Evolutionary conservation across 2,888 invertebrate genomes (phyloP), one percentile per base, ranked within the genome.

Genomic region (Cryptocheilus praepositus): DNA sequence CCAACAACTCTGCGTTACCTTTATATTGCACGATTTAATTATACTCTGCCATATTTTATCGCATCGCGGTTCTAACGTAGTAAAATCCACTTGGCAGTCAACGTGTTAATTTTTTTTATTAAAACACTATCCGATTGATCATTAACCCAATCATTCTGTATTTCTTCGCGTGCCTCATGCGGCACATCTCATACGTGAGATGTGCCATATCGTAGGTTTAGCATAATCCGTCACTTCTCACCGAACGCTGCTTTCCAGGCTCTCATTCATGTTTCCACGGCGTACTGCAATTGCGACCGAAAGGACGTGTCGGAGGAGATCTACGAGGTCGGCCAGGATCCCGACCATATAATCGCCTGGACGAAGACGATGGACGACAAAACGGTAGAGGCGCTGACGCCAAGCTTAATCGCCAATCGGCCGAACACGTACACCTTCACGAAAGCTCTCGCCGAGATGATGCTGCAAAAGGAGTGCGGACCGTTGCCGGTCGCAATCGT

Each of bases 341-440:
- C 91, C 0, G 89, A 90, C 60, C 88, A 90, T 64, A 88, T 91
- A 61, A 90, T 91, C 53, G 86, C 90, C 58, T 89, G 89, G 78
- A 89, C 90, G 65, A 88, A 89, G 66, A 88, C 86, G 78, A 85
- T 90, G 85, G 88, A 89, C 36, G 89, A 90, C 73, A 87, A 89
- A 18, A 84, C 89, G 59, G 82, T 91, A 19, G 89, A 90, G 45
- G 87, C 88, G 16, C 82, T 90, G 69, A 90, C 90, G 45, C 87
- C 88, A 18, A 86, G 83, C 74, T 76, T 90, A 55, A 89, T 90
- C 56, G 90, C 89, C 36, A 88, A 87, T 62, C 91, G 93, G 72
- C 94, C 94, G 28, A 94, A 94, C 87, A 94, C 94, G 0, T 94
- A 94, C 89, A 94, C 94, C 1, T 92, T 92, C 84, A 94, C 94